phyloP scores from a whole-genome alignment of 2,888 invertebrate species.

The Vannuccia rotundouncinata region DNA sequence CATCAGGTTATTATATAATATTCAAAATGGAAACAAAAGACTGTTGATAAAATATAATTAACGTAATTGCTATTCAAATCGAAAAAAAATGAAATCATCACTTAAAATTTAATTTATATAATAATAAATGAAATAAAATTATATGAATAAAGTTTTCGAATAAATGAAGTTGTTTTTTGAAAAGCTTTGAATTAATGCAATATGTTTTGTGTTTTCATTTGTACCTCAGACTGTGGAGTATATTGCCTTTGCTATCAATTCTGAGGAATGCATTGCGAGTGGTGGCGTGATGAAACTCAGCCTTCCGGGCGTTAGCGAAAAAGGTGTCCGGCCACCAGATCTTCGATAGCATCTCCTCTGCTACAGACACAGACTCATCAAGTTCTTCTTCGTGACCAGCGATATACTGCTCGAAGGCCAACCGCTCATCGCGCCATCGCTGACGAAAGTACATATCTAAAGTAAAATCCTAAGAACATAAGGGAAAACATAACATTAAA shows the following conservation, averaged over 20 bases:
- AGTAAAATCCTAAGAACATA: conserved; percentile 43
- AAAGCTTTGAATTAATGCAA: too few species aligned
- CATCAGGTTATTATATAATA: too few species aligned
- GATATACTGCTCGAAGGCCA: conserved; percentile 41
- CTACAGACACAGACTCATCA: conserved; percentile 44
- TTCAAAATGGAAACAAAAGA: too few species aligned
- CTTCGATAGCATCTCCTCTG: conserved; percentile 43
- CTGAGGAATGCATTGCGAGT: conserved; percentile 45
- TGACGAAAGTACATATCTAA: conserved; percentile 46
- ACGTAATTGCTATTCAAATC: too few species aligned
- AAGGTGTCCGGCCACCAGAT: conserved; percentile 47
- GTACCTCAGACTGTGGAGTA: conserved; percentile 44
- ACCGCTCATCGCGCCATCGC: conserved; percentile 43
- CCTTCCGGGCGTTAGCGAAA: conserved; percentile 45
- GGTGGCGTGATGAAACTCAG: conserved; percentile 45
- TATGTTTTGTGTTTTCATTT: too few species aligned
- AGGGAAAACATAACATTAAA: not conserved
- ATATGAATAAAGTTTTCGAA: too few species aligned
- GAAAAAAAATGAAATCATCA: too few species aligned
- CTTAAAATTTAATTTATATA: too few species aligned
- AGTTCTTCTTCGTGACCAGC: conserved; percentile 38
- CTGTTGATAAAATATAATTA: too few species aligned
- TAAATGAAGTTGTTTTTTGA: too few species aligned
- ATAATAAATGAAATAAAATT: too few species aligned
- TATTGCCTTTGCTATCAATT: conserved; percentile 43